These are phyloP conservation scores for Chrysochloris asiatica DNA, from an alignment of 2,113 vertebrate genomes.

Conservation along the genomic window DNA sequence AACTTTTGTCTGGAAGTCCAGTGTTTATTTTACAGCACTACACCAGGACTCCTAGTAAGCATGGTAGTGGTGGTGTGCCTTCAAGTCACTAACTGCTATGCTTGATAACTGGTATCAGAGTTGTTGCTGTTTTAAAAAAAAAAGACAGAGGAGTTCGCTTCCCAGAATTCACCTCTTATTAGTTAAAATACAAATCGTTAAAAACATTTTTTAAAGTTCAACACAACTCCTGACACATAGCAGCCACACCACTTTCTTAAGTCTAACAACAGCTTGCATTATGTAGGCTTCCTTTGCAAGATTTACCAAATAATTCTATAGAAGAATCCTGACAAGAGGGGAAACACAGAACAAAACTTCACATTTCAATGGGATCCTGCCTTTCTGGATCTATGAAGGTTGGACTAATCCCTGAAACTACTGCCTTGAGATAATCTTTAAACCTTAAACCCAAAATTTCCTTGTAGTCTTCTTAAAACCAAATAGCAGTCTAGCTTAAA, in stretches of 20 bases:
- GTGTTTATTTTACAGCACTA: no score
- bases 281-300: conserved; percentile 42
- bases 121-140: no score
- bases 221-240: neutral
- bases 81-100: neutral
- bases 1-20: no score
- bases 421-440: no score
- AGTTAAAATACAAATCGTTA: conserved; percentile 19
- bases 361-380: neutral
- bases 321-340: neutral
- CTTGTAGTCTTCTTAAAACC: neutral
- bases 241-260: neutral
- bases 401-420: neutral
- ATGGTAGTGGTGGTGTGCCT: no score
- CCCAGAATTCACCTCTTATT: neutral
- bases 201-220: neutral
- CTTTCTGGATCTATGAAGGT: no score
- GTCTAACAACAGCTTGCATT: neutral
- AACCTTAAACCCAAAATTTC: neutral
- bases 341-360: neutral
- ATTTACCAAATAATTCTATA: conserved; percentile 14
- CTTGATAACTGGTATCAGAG: neutral
- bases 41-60: no score
- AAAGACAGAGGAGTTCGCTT: no score
- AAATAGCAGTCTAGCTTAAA: no score